Conservation (phyloP, 2,113 vertebrate species). For the Paradoxurus hermaphroditus region DNA sequence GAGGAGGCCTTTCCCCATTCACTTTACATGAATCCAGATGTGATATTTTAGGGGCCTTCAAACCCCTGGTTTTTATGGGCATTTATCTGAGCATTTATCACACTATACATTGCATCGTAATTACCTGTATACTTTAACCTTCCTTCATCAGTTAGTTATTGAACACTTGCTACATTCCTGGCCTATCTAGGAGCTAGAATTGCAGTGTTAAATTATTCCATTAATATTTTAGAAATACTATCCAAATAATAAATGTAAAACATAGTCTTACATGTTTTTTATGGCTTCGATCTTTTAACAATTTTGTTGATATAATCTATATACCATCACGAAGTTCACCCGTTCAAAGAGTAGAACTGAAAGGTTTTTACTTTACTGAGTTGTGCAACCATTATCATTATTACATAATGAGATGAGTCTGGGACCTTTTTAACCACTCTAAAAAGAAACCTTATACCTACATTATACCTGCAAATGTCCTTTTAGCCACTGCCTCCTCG, state of each 20-base stretch:
- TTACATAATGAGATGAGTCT: neutral
- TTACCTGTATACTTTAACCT: neutral
- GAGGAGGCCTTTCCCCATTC: neutral
- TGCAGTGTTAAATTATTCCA: neutral
- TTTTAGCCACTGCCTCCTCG: too few species aligned
- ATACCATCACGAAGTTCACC: neutral
- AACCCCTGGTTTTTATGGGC: neutral
- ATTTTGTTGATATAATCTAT: neutral
- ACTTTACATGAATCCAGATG: neutral
- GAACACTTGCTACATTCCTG: neutral
- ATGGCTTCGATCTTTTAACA: neutral
- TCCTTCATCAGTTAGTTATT: neutral
- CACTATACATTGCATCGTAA: neutral
- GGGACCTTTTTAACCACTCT: neutral
- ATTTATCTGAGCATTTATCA: neutral
- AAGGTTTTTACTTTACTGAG: neutral
- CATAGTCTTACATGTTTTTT: neutral
- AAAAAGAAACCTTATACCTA: neutral
- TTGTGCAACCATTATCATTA: neutral
- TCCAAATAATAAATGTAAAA: slow-evolving; percentile 16
- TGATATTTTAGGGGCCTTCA: neutral
- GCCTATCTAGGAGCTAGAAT: neutral
- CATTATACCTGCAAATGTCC: neutral
- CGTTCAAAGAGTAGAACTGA: neutral
- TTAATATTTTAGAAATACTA: neutral